Evolutionary conservation across 2,797 vertebrate species (phyloP).

Genomic region (Menidia menidia): DNA sequence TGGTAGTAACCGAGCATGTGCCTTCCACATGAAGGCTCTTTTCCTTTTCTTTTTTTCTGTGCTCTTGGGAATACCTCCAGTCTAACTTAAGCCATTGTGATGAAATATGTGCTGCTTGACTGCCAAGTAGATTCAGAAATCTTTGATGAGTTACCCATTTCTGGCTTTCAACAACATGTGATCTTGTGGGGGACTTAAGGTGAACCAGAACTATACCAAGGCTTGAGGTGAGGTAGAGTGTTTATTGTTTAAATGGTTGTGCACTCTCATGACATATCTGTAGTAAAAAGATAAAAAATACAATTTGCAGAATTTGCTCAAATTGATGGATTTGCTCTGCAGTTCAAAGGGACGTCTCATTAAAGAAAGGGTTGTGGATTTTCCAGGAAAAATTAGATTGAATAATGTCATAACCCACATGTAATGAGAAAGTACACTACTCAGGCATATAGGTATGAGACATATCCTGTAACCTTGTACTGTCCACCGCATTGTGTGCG

Average conservation of each 20-base stretch:
- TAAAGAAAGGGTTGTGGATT: conserved; percentile 44
- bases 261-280: conserved; percentile 17
- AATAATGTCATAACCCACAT: conserved; percentile 41
- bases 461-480: conserved; percentile 30
- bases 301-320: conserved; percentile 24
- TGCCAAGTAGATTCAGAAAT: conserved; percentile 52
- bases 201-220: conserved; percentile 24
- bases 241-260: conserved; percentile 41
- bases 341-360: conserved; percentile 31
- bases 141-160: conserved; percentile 57
- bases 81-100: conserved; percentile 53
- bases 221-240: conserved; percentile 24
- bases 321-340: conserved; percentile 48
- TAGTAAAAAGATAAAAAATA: conserved; percentile 39
- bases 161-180: conserved; percentile 48
- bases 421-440: conserved; percentile 49
- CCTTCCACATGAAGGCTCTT: conserved; percentile 64
- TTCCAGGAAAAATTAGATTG: conserved; percentile 46
- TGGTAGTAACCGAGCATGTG: conserved; percentile 41
- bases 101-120: conserved; percentile 64
- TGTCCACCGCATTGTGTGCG: conserved; percentile 19
- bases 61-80: conserved; percentile 52
- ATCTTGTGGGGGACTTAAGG: conserved; percentile 4
- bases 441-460: conserved; percentile 47
- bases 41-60: conserved; percentile 38